A percentile compares a stretch with the other conserved stretches of the same genome.
These are phyloP conservation scores for Bombus pyrosoma DNA, from an alignment of 1,140 invertebrate genomes.

Conservation along the genomic window DNA sequence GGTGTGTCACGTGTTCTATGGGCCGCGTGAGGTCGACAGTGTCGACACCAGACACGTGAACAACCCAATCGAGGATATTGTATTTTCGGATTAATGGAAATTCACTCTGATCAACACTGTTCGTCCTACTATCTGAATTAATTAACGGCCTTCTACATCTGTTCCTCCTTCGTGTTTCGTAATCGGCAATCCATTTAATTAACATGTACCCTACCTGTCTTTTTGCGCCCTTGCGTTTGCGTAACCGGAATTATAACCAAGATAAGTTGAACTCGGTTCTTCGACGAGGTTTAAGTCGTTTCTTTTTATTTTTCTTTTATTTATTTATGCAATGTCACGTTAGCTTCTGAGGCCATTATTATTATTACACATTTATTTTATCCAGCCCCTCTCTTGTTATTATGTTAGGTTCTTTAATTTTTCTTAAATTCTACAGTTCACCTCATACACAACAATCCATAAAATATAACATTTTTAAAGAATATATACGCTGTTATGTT, in stretches of 20 bases:
- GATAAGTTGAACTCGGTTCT: neutral
- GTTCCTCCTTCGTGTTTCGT: neutral
- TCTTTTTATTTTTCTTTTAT: too few relatives aligned
- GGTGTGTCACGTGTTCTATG: neutral
- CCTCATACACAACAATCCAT: too few relatives aligned
- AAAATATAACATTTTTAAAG: too few relatives aligned
- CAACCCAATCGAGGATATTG: neutral
- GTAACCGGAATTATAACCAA: neutral
- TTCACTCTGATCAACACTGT: slow-evolving; percentile 25
- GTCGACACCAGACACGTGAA: slow-evolving; percentile 26
- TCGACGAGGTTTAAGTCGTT: too few relatives aligned
- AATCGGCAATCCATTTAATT: slow-evolving; percentile 46
- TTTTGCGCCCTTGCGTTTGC: slow-evolving; percentile 5
- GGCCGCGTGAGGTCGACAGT: slow-evolving; percentile 26
- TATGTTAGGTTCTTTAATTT: too few relatives aligned
- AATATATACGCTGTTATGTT: too few relatives aligned
- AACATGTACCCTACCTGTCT: neutral
- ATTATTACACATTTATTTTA: too few relatives aligned
- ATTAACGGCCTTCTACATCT: slow-evolving; percentile 23
- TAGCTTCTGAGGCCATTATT: too few relatives aligned
- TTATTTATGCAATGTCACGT: too few relatives aligned
- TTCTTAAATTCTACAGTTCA: too few relatives aligned
- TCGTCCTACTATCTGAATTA: slow-evolving; percentile 39
- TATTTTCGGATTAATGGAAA: slow-evolving; percentile 46
- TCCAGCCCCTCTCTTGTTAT: too few relatives aligned